These are phyloP conservation scores for Vanacampus margaritifer DNA, from an alignment of 2,113 vertebrate species.

Conservation along the genomic window DNA sequence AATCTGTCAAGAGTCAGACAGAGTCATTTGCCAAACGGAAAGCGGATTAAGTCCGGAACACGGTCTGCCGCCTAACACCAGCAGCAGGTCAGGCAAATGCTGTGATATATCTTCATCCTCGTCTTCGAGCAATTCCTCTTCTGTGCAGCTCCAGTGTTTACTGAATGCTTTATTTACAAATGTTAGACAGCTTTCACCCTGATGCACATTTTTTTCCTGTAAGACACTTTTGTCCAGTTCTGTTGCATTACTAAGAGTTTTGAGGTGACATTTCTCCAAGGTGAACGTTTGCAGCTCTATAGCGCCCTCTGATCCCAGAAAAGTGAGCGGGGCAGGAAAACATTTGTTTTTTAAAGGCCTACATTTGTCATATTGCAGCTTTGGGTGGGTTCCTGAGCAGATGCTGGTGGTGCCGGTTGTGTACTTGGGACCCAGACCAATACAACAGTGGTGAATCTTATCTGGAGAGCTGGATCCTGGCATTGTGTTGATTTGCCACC, in stretches of 20 bases:
- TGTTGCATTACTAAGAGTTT: neutral
- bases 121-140: slow-evolving; percentile 14
- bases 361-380: slow-evolving; percentile 23
- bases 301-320: slow-evolving; percentile 32
- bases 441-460: slow-evolving; percentile 78
- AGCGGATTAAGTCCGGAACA: slow-evolving; percentile 56
- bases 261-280: slow-evolving; percentile 1
- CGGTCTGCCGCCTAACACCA: slow-evolving; percentile 80
- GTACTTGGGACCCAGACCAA: slow-evolving; percentile 73
- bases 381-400: neutral
- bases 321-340: slow-evolving; percentile 39
- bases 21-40: slow-evolving; percentile 75
- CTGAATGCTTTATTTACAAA: slow-evolving; percentile 65
- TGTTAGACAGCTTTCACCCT: slow-evolving; percentile 40
- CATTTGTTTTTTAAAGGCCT: slow-evolving; percentile 70
- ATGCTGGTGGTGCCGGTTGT: slow-evolving; percentile 6
- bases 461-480: slow-evolving; percentile 57
- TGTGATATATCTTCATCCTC: slow-evolving; percentile 30
- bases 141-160: slow-evolving; percentile 29
- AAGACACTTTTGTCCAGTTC: slow-evolving; percentile 10
- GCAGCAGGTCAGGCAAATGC: slow-evolving; percentile 67
- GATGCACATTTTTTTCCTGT: slow-evolving; percentile 12
- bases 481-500: slow-evolving; percentile 67
- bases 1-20: slow-evolving; percentile 52
- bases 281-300: slow-evolving; percentile 81